Evolutionary conservation across 2,888 invertebrate genomes (phyloP).

Genomic region (Cheilosia pagana): DNA sequence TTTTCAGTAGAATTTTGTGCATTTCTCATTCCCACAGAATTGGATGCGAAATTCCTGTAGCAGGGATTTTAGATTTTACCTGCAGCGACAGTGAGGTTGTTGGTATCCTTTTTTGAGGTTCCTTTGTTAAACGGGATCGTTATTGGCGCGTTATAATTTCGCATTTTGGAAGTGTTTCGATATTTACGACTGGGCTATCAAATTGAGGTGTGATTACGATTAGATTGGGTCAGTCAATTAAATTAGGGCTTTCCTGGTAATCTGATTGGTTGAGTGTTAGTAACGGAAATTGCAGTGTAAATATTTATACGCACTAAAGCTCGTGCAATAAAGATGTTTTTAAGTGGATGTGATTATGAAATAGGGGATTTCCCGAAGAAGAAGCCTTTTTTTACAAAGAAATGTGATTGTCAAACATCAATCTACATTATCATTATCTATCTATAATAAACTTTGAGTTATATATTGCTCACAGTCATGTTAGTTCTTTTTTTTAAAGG

Average conservation of each 20-base stretch:
- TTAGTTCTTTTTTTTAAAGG: too few relatives aligned
- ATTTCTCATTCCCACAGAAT: slow-evolving; percentile 65
- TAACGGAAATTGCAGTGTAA: neutral
- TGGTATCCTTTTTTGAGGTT: slow-evolving; percentile 9
- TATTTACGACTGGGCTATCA: slow-evolving; percentile 16
- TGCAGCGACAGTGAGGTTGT: neutral
- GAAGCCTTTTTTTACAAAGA: too few relatives aligned
- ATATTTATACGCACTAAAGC: neutral
- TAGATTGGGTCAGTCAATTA: slow-evolving; percentile 1
- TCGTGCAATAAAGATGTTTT: too few relatives aligned
- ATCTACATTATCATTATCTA: too few relatives aligned
- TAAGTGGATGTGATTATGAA: too few relatives aligned
- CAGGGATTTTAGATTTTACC: neutral
- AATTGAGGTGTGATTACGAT: slow-evolving; percentile 6
- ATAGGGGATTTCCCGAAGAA: too few relatives aligned
- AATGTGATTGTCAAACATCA: too few relatives aligned
- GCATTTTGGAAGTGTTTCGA: slow-evolving; percentile 5
- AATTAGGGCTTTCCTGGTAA: neutral
- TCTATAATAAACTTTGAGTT: too few relatives aligned
- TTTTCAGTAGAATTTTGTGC: slow-evolving; percentile 37
- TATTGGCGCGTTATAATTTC: slow-evolving; percentile 64
- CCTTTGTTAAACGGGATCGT: slow-evolving; percentile 57
- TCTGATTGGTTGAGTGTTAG: neutral
- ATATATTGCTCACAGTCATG: too few relatives aligned
- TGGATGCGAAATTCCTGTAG: slow-evolving; percentile 47